Evolutionary conservation across 2,797 vertebrate species (phyloP).

Genomic region (Smutsia gigantea): DNA sequence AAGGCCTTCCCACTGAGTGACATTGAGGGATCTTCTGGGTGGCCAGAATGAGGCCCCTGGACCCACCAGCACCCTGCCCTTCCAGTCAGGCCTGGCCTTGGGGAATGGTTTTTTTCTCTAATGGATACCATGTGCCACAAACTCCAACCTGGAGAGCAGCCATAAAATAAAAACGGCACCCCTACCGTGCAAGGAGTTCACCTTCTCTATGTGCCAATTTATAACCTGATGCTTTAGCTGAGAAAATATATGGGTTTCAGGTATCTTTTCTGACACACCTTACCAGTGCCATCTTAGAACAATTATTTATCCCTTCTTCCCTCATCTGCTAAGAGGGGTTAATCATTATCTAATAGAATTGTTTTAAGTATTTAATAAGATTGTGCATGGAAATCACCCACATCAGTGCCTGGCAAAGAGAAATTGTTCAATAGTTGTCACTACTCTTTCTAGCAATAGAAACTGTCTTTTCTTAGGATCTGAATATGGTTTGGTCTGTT

Average conservation of each 20-base stretch:
- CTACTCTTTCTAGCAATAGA: background rate
- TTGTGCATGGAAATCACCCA: background rate
- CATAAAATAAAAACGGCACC: fast-evolving
- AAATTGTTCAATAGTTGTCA: background rate
- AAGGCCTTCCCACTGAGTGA: fast-evolving
- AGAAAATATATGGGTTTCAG: background rate
- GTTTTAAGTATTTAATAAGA: background rate
- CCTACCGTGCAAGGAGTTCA: fast-evolving
- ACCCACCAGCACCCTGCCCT: fast-evolving
- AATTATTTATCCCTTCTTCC: background rate
- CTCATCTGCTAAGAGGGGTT: background rate
- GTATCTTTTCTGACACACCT: background rate
- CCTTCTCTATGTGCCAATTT: background rate
- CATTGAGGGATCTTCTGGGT: background rate
- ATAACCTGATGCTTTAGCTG: background rate
- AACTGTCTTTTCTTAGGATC: background rate
- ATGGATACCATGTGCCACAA: fast-evolving
- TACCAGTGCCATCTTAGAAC: background rate
- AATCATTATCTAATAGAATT: background rate
- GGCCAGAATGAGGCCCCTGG: background rate
- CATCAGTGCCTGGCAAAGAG: background rate
- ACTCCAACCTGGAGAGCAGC: background rate
- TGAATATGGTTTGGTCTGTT: background rate
- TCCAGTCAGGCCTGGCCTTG: background rate
- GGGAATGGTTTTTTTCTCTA: no score